Conservation (phyloP, 1,140 invertebrate species). For the Macrobrachium rosenbergii region DNA sequence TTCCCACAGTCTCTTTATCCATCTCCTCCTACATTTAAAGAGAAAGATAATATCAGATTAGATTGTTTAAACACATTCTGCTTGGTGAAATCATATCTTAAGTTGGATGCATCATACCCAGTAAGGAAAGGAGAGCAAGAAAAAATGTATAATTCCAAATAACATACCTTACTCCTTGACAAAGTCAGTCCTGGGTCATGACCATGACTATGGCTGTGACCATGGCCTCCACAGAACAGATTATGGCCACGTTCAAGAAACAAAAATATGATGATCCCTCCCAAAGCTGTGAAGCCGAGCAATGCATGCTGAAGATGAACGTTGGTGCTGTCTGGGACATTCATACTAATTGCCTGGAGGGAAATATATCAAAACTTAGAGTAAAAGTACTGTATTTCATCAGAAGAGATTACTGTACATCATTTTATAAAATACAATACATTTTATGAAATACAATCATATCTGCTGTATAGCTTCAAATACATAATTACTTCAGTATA, state of each 20-base stretch:
- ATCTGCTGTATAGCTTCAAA: too few relatives aligned
- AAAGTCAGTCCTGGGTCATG: conserved; percentile 38
- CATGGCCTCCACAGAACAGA: conserved; percentile 66
- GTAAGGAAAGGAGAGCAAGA: background rate
- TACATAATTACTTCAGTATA: too few relatives aligned
- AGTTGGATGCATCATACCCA: background rate
- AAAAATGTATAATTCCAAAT: background rate
- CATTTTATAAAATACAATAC: background rate
- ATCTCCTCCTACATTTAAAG: conserved; percentile 39
- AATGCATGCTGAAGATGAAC: conserved; percentile 61
- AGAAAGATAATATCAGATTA: background rate
- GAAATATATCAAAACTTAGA: background rate
- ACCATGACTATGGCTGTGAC: conserved; percentile 56
- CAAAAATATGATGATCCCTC: conserved; percentile 65
- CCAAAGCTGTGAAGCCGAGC: conserved; percentile 64
- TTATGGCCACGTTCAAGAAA: conserved; percentile 67
- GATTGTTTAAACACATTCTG: background rate
- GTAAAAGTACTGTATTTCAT: background rate
- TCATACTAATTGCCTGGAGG: conserved; percentile 48
- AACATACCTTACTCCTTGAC: conserved; percentile 51
- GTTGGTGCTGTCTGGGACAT: conserved; percentile 56
- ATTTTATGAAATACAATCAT: background rate
- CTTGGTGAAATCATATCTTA: background rate
- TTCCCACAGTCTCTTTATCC: conserved; percentile 55
- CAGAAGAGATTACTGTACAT: background rate